Evolutionary conservation across 1,140 invertebrate species (phyloP), one percentile per base, ranked within the genome.

Genomic region (Laodelphax striatellus): DNA sequence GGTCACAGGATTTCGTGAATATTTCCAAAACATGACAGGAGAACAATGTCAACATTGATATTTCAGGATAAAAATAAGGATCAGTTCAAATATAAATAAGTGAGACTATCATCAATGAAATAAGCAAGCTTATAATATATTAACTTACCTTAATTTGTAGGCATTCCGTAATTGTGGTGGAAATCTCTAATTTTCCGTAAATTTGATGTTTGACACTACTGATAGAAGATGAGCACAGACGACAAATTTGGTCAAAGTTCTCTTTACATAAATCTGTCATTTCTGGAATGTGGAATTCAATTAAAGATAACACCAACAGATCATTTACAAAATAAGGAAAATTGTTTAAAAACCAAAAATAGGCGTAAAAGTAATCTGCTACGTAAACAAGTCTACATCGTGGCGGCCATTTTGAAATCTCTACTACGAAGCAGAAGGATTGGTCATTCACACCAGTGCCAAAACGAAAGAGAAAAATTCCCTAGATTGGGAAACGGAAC

Each of bases 381-480:
- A 50, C 46, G 46, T 50, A 50, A 50, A 50, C 46, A 50, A 50
- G 14, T 50, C 46, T 50, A 50, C 46, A 50, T 50, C 46, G 21
- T 50, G 46, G 46, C 46, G 46, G 46, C 46, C 46, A 50, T 50
- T 50, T 50, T 50, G 46, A 50, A 50, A 50, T 50, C 46, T 11
- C 46, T 50, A 14, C 2, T 9, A 8, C 2, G 11, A 9, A 50
- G 46, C 34, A 38, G 34, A 38, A 38, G 46, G 46, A 50, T 50
- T 50, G 46, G 46, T 50, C 46, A 50, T 50, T 50, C 16, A 50
- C 46, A 50, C 46, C 46, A 22, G 21, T 50, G 21, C 46, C 46
- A 50, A 50, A 50, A 50, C 16, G 16, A 17, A 19, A 22, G 21
- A 17, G 16, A 17, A 50, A 50, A 50, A 50, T 50, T 50, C 46